Evolutionary conservation across 2,113 vertebrate genomes (phyloP).

Genomic region (Sula dactylatra): DNA sequence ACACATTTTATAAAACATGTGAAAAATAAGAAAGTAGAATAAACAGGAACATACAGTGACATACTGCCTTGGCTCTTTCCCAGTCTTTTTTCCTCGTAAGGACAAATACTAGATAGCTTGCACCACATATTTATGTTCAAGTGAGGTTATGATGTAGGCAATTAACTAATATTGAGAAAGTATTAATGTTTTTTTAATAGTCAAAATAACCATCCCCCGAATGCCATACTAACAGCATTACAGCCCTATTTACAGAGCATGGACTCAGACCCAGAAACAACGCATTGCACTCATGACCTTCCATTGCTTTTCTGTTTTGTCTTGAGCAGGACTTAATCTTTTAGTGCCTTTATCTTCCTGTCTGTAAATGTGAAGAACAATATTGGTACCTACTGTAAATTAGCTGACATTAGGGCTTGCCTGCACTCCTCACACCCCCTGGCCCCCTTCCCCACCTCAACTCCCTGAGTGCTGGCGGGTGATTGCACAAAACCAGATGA

Average conservation of each 20-base stretch:
- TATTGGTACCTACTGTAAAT: not conserved
- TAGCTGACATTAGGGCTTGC: not conserved
- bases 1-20: slow-evolving; percentile 52
- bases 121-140: not conserved
- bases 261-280: not conserved
- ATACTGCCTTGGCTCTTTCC: slow-evolving; percentile 13
- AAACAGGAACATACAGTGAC: slow-evolving; percentile 58
- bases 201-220: not conserved
- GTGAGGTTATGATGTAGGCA: not conserved
- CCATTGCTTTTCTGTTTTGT: not conserved
- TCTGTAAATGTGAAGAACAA: not conserved
- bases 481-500: not conserved
- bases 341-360: not conserved
- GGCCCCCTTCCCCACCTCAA: not conserved
- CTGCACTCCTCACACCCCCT: not conserved
- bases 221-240: not conserved
- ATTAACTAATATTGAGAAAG: not conserved
- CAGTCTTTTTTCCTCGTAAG: not conserved
- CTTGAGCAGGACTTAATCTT: not conserved
- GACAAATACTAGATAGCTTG: not conserved
- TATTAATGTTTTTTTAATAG: not conserved
- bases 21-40: slow-evolving; percentile 55
- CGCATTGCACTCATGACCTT: not conserved
- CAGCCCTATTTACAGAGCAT: not conserved
- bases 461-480: too few relatives aligned